Conservation (phyloP, 2,797 vertebrate species). For the Gambelia wislizenii region DNA sequence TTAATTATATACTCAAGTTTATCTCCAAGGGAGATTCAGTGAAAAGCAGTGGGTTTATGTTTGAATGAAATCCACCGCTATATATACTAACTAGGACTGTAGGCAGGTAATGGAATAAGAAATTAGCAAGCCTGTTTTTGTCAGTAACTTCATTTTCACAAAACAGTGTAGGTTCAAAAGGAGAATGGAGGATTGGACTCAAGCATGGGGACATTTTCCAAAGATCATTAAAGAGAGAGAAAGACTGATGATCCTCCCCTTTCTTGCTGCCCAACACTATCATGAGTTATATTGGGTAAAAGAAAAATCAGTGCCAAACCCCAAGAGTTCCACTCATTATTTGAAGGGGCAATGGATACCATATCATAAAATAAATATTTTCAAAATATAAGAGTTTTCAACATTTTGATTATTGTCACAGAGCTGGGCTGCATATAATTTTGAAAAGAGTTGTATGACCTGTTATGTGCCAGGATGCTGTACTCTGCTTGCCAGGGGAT, state of each 20-base stretch:
- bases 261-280: too few relatives aligned
- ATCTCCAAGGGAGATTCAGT: constrained; percentile 46
- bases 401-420: neutral
- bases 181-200: neutral
- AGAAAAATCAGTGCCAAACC: neutral
- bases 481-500: too few relatives aligned
- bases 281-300: neutral
- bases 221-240: neutral
- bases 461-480: too few relatives aligned
- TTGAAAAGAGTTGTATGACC: neutral
- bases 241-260: too few relatives aligned
- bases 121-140: constrained; percentile 35
- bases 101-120: neutral
- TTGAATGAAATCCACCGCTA: fast-evolving
- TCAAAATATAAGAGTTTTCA: neutral
- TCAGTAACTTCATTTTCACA: constrained; percentile 6
- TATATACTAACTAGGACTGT: constrained; percentile 28
- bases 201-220: neutral
- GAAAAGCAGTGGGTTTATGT: constrained; percentile 41
- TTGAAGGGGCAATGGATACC: neutral
- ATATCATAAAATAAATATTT: neutral
- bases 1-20: constrained; percentile 55
- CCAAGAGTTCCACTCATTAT: neutral
- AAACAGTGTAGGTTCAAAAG: constrained; percentile 23
- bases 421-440: neutral